Evolutionary conservation across 2,888 invertebrate genomes (phyloP).

Genomic region (Philereme transversata): DNA sequence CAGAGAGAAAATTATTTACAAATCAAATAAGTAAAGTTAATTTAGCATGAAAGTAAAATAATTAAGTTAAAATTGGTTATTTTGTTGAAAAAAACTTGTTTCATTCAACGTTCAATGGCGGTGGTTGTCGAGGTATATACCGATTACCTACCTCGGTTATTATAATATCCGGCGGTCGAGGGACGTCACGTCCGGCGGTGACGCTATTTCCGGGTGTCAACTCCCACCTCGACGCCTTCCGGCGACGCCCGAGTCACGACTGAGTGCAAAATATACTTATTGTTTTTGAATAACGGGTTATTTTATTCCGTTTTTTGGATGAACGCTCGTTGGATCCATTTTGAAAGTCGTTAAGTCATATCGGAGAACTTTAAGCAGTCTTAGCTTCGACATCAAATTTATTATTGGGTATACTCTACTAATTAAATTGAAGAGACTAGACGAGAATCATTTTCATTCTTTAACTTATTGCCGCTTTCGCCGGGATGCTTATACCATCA

Average conservation of each 20-base stretch:
- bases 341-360: too few species aligned
- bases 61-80: slow-evolving; percentile 4
- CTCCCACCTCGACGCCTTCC: slow-evolving; percentile 56
- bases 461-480: too few species aligned
- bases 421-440: too few species aligned
- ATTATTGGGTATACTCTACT: too few species aligned
- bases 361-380: too few species aligned
- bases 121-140: slow-evolving; percentile 15
- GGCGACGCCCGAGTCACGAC: slow-evolving; percentile 26
- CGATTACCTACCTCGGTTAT: slow-evolving; percentile 35
- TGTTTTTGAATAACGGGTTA: slow-evolving; percentile 5
- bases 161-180: slow-evolving; percentile 44
- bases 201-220: slow-evolving; percentile 65
- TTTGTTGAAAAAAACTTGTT: too few species aligned
- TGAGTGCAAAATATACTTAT: slow-evolving; percentile 14
- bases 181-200: slow-evolving; percentile 55
- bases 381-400: too few species aligned
- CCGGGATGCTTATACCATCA: too few species aligned
- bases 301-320: neutral
- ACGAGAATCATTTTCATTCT: too few species aligned
- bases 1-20: too few species aligned
- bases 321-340: too few species aligned
- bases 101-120: slow-evolving; percentile 11
- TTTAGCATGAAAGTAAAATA: neutral
- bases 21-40: too few species aligned